Base-by-base conservation (phyloP, 2,113 vertebrate species). In the Falcunculus frontatus region DNA sequence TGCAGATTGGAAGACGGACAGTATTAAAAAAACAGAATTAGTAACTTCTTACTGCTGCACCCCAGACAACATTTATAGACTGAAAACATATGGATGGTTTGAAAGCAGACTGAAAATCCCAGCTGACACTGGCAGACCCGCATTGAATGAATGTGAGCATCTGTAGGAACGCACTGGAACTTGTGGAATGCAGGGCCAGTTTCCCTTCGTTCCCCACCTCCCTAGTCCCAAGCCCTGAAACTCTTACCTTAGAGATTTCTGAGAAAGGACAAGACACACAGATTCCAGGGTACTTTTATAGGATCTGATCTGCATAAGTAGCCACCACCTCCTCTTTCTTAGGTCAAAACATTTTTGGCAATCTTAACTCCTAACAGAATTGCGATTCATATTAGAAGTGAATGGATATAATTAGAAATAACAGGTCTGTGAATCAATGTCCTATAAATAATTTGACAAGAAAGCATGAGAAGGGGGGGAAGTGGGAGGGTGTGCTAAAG, bases 321-420 rank as follows among this genome's bases (percentile, higher is more conserved):
- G 97, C 95, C 96, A 95, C 91, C 97, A 89, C 93, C 98, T 97
- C 97, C 96, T 98, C 96, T 97, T 97, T 96, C 97, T 95, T 95
- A 92, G 94, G 96, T 95, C 96, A 96, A 97, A 97, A 97, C 89
- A 84, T 96, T 97, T 97, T 96, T 97, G 97, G 97, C 97, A 98
- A 91, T 97, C 97, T 92, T 70, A 63, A 81, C 83, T 97, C 94
- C 93, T 96, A 97, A 84, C 94, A 98, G 84, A 97, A 97, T 98
- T 97, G 90, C 89, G 89, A 98, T 98, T 97, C 91, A 93, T 94
- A 95, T 97, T 97, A 90, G 95, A 97, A 96, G 88, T 97, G 97
- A 97, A 98, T 97, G 93, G 98, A 98, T 98, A 98, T 98, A 98
- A 98, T 98, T 98, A 98, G 98, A 98, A 96, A 96, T 96, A 96